Evolutionary conservation across 2,113 vertebrate genomes (phyloP).

Genomic region (Plecotus auritus): DNA sequence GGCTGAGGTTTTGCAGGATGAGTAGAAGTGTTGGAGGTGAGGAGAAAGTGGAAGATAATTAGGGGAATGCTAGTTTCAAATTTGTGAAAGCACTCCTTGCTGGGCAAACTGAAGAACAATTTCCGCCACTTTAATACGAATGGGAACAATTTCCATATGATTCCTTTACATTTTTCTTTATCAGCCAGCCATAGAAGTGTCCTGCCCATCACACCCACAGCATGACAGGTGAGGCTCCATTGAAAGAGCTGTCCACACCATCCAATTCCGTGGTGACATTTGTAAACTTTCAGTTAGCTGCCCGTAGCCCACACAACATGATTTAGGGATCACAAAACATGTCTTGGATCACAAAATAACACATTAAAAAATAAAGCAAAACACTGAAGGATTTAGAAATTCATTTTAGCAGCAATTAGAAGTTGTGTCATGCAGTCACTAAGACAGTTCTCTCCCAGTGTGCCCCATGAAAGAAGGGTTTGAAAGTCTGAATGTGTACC

Average conservation of each 20-base stretch:
- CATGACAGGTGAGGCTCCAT: not conserved
- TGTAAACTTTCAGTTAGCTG: no score
- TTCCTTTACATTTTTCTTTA: not conserved
- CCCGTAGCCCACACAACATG: accelerated
- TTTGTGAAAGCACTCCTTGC: not conserved
- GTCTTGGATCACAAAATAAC: not conserved
- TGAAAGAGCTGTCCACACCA: accelerated
- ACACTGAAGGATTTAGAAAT: not conserved
- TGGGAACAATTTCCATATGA: not conserved
- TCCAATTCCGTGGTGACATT: not conserved
- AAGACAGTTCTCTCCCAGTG: accelerated
- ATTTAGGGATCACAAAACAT: no score
- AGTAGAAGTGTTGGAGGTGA: not conserved
- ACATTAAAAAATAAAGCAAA: not conserved
- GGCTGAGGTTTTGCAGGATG: not conserved
- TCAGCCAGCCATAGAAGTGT: not conserved
- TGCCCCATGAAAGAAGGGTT: accelerated
- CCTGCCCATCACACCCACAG: not conserved
- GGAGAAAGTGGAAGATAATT: accelerated
- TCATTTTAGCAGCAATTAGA: not conserved
- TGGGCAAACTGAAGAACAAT: not conserved
- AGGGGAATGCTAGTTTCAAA: not conserved
- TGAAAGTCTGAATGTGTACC: not conserved
- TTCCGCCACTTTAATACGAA: not conserved
- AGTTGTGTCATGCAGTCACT: accelerated